These are phyloP conservation scores for Pristionchus fissidentatus DNA, from an alignment of 2,888 invertebrate species.

Conservation along the genomic window DNA sequence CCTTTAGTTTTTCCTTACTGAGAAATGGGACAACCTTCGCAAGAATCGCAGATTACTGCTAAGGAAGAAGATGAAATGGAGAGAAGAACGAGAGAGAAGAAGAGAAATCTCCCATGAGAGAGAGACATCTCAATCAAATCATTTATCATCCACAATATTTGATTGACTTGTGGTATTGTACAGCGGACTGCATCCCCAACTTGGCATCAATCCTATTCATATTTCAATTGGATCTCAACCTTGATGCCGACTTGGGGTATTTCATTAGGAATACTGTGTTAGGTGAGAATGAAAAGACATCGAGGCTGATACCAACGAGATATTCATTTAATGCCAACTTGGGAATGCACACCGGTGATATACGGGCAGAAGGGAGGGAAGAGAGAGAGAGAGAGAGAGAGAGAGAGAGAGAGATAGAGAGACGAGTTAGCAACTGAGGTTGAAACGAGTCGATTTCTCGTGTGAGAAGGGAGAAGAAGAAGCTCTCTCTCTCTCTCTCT, in stretches of 20 bases:
- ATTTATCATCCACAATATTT: too few relatives aligned
- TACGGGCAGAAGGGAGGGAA: not conserved
- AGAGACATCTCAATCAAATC: too few relatives aligned
- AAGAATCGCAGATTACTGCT: not conserved
- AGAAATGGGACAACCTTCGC: not conserved
- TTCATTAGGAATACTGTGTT: too few relatives aligned
- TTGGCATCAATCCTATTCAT: too few relatives aligned
- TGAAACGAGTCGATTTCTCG: not conserved
- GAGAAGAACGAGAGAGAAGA: not conserved
- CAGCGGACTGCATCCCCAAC: too few relatives aligned
- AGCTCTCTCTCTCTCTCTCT: too few relatives aligned
- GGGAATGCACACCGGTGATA: slow-evolving; percentile 40
- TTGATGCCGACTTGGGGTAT: too few relatives aligned
- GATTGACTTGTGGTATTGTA: too few relatives aligned
- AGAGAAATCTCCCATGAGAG: not conserved
- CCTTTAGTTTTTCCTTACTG: not conserved
- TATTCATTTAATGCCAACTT: too few relatives aligned
- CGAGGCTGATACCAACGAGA: too few relatives aligned
- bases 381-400: not conserved
- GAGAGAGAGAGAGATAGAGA: slow-evolving; percentile 18
- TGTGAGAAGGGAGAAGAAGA: slow-evolving; percentile 7
- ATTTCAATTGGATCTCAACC: too few relatives aligned
- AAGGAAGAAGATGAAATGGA: not conserved
- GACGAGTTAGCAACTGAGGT: slow-evolving; percentile 28
- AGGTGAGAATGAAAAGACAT: too few relatives aligned